Evolutionary conservation across 2,888 invertebrate genomes (phyloP).

Genomic region (Lordiphosa andalusiaca): DNA sequence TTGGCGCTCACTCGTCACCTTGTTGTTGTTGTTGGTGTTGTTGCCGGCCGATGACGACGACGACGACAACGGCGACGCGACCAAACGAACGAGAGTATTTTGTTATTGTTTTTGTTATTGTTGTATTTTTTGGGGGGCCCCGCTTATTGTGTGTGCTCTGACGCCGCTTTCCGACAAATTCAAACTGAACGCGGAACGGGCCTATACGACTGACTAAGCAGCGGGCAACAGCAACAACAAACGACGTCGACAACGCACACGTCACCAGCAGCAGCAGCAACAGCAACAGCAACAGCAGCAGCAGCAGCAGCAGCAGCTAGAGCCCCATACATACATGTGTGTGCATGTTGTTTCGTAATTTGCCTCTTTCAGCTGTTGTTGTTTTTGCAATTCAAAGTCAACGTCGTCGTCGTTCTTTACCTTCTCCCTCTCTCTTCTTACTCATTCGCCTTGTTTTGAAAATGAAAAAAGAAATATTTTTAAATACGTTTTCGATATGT

Average conservation of each 20-base stretch:
- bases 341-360: conserved; percentile 59
- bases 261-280: conserved; percentile 24
- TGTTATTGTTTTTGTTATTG: conserved; percentile 9
- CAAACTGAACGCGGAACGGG: conserved; percentile 62
- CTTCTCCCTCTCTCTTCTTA: conserved; percentile 14
- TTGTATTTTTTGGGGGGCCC: conserved; percentile 31
- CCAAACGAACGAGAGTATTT: conserved; percentile 1
- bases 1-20: conserved; percentile 69
- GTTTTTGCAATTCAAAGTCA: conserved; percentile 50
- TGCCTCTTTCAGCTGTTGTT: conserved; percentile 34
- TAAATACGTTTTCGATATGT: conserved; percentile 1
- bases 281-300: conserved; percentile 13
- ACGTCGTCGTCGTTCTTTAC: conserved; percentile 34
- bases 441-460: not conserved
- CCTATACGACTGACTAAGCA: conserved; percentile 63
- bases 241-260: conserved; percentile 19
- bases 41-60: conserved; percentile 7
- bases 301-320: conserved; percentile 10
- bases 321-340: not conserved
- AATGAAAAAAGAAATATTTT: conserved; percentile 3
- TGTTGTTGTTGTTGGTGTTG: conserved; percentile 36
- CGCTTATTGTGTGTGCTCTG: conserved; percentile 36
- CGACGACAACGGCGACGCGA: conserved; percentile 4
- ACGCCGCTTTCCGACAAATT: conserved; percentile 57
- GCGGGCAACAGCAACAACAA: conserved; percentile 10